Evolutionary conservation across 2,797 vertebrate species (phyloP), one percentile per base, ranked within the genome.

Genomic region (Hyperoplus lanceolatus): DNA sequence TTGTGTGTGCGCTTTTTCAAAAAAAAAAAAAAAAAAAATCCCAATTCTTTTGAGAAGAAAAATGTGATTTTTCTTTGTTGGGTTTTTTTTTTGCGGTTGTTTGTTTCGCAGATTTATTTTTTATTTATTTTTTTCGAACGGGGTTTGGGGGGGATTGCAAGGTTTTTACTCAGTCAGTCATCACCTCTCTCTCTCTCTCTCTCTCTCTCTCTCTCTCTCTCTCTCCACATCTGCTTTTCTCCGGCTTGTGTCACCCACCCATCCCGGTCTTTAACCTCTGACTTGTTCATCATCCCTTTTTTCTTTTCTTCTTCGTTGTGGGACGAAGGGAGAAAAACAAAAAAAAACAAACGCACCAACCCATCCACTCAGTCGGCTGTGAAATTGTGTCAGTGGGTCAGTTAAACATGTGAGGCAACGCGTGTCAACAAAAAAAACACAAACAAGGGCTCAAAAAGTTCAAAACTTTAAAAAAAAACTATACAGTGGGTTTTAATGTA

Each of bases 371-470:
- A 81, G 82, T 82, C 66, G 70, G 87, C 80, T 91, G 90, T 93
- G 89, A 91, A 93, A 91, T 91, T 91, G 87, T 91, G 92, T 89
- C 85, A 78, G 83, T 81, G 71, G 81, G 84, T 91, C 83, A 79
- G 72, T 87, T 29, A 29, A 29, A 29, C 29, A 29, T 43, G 62
- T 69, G 85, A 88, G 82, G 87, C 82, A 77, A 80, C 64, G 29
- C 29, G 75, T 89, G 84, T 91, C 54, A n/a, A 86, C 82, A 77
- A 74, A 87, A 80, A 29, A 29, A 29, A 86, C 73, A 77, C 54
- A 74, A 93, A 92, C 84, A 94, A 95, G 95, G 95, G 94, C 94
- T 95, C 91, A 93, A 29, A 29, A 29, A 29, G 81, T 92, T 92
- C 82, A n/a, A 88, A 90, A 86, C 79, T 58, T 69, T 21, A 59